Evolutionary conservation across 2,113 vertebrate species (phyloP), one percentile per base, ranked within the genome.

Genomic region (Anolis sagrei): DNA sequence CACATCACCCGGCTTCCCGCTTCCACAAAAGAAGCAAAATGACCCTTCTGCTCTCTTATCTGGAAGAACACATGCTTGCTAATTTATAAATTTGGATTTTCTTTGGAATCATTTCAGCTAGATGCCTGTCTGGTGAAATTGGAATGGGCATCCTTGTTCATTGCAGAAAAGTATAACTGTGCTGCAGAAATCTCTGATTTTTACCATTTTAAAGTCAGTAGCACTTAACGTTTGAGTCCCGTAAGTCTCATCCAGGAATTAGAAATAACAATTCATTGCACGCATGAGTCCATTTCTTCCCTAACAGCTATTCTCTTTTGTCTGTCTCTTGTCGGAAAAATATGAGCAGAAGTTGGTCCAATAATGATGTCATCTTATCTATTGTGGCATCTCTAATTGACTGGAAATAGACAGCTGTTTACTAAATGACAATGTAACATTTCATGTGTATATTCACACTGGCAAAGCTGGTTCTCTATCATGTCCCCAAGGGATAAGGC

Each of bases 111-210:
- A 66, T 79, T 86, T 86, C 29, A 62, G 0, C 39, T 7, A 14
- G 75, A 49, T 83, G 29, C 16, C 66, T 80, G 74, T 11, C 51
- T 49, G 36, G 39, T 34, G n/a, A 83, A 6, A 8, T 27, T 19
- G 48, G 62, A 54, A 62, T 32, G 8, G 58, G 32, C 25, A 0
- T 68, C 29, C 32, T 76, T 18, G 0, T 18, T 82, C 48, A 18
- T 4, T 58, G 54, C 36, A 76, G 44, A 49, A 23, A 84, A 88
- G 58, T 29, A 83, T 8, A 68, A 81, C 69, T 84, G 10, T 0
- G 62, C 16, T 68, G 73, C 10, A 9, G 77, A 89, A 92, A 89
- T 51, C 66, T 7, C 23, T 7, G 85, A 87, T 85, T 58, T 85
- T 58, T 0, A 0, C 76, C 80, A 54, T 0, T 0, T 4, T 80